phyloP scores from a whole-genome alignment of 2,113 vertebrate species.

The Bungarus multicinctus region DNA sequence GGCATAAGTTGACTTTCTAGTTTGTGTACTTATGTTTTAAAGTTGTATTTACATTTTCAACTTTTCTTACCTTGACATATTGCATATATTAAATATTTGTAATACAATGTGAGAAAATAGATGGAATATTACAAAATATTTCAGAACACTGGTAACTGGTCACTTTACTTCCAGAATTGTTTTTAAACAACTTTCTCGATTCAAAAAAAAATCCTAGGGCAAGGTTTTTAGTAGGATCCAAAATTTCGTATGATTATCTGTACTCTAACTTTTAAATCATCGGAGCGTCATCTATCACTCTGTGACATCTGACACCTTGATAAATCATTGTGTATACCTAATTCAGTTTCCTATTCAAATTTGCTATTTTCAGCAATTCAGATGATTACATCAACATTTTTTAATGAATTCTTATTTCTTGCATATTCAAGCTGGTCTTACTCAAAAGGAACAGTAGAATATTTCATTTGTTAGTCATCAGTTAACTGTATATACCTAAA shows the following conservation, averaged over 20 bases:
- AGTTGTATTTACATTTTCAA: neutral
- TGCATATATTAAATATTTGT: neutral
- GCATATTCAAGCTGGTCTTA: constrained; percentile 8
- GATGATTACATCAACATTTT: constrained; percentile 31
- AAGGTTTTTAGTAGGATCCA: constrained; percentile 40
- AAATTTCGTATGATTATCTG: constrained; percentile 33
- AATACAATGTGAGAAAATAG: neutral
- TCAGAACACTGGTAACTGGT: neutral
- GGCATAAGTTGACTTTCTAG: neutral
- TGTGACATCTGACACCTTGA: constrained; percentile 53
- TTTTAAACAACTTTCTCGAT: neutral
- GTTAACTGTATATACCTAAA: neutral
- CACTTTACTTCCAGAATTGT: constrained; percentile 11
- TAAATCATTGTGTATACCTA: constrained; percentile 60
- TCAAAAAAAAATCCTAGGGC: constrained; percentile 1
- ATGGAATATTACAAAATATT: neutral
- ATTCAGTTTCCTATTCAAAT: constrained; percentile 48
- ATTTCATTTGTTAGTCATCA: neutral
- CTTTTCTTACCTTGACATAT: neutral
- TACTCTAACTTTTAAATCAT: constrained; percentile 20
- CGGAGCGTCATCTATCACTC: constrained; percentile 52
- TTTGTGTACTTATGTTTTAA: neutral
- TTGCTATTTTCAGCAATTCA: constrained; percentile 28
- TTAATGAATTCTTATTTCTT: constrained; percentile 18
- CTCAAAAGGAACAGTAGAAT: neutral